Conservation (phyloP, 2,797 vertebrate genomes). For the Tauraco hartlaubi region DNA sequence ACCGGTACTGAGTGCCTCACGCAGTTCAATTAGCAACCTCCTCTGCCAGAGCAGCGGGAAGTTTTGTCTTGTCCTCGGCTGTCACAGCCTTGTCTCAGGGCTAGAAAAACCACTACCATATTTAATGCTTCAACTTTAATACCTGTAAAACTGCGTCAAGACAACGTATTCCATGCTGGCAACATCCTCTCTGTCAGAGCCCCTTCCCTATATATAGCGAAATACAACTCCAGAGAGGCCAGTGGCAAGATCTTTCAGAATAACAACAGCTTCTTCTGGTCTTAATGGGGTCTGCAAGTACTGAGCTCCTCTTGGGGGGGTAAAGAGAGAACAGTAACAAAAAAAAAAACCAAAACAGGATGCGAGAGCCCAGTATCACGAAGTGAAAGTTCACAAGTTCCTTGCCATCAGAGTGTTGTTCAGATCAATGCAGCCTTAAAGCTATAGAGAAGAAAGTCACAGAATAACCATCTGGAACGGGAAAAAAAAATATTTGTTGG, state of each 20-base stretch:
- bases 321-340: neutral
- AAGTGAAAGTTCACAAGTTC: neutral
- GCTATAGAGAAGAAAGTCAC: neutral
- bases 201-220: neutral
- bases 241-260: neutral
- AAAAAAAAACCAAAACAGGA: neutral
- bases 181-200: neutral
- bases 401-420: neutral
- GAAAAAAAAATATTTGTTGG: neutral
- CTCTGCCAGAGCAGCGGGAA: neutral
- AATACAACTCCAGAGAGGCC: neutral
- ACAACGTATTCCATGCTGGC: neutral
- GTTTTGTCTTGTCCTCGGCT: neutral
- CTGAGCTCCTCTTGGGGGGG: neutral
- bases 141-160: neutral
- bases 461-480: neutral
- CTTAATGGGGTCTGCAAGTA: neutral
- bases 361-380: neutral
- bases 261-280: neutral
- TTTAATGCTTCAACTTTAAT: constrained; percentile 1
- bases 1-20: neutral
- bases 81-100: neutral
- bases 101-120: neutral
- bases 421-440: neutral
- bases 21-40: neutral